Conservation (phyloP, 2,797 vertebrate species). For the Diglossa cyanea region DNA sequence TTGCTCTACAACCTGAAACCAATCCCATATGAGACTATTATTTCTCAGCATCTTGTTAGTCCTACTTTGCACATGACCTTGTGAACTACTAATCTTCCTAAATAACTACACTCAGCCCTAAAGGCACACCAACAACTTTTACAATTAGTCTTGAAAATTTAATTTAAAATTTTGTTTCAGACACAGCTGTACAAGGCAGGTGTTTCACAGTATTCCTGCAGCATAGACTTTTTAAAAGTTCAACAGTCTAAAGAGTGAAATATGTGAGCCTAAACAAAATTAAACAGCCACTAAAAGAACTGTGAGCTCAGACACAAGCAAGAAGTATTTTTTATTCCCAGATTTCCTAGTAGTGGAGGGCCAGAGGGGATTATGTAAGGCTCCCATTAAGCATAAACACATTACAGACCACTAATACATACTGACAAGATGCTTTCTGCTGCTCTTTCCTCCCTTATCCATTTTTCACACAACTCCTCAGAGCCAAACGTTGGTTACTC, state of each 20-base stretch:
- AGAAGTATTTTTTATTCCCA: neutral
- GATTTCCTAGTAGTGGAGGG: neutral
- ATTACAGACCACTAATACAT: neutral
- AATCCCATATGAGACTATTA: conserved; percentile 55
- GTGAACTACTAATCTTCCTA: conserved; percentile 13
- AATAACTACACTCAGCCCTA: conserved; percentile 18
- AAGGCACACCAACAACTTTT: neutral
- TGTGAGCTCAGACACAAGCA: neutral
- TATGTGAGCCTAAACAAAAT: neutral
- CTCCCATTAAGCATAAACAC: neutral
- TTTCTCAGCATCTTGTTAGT: conserved; percentile 62
- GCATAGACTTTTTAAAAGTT: conserved; percentile 37
- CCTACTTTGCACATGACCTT: conserved; percentile 57
- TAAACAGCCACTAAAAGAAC: neutral
- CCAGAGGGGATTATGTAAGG: neutral
- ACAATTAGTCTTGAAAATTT: conserved; percentile 49
- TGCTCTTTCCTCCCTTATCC: neutral
- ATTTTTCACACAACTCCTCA: neutral
- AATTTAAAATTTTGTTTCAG: conserved; percentile 58
- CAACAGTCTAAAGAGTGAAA: conserved; percentile 15
- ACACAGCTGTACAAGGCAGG: conserved; percentile 4
- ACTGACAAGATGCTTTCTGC: neutral
- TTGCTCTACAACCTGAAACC: neutral
- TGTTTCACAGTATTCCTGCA: conserved; percentile 25
- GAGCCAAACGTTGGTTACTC: neutral